A percentile compares a stretch with the other conserved stretches of the same genome.
Conservation (phyloP, 1,140 invertebrate genomes). For the Drosophila kohkoa region DNA sequence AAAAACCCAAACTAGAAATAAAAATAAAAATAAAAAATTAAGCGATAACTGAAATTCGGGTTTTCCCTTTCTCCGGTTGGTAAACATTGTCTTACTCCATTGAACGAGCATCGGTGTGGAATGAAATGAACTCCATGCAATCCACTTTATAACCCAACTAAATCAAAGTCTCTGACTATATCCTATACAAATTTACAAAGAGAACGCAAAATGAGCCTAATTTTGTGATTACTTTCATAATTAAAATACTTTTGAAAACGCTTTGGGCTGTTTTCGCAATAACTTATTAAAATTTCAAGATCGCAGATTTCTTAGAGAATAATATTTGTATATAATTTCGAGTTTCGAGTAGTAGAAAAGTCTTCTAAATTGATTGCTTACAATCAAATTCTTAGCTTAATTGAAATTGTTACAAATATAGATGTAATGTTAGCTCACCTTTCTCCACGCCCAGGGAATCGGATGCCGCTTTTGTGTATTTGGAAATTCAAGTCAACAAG, state of each 20-base stretch:
- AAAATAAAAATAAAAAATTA: slow-evolving; percentile 8
- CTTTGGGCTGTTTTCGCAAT: slow-evolving; percentile 1
- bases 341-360: not conserved
- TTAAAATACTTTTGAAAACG: slow-evolving; percentile 19
- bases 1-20: not conserved
- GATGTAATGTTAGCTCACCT: slow-evolving; percentile 31
- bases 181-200: slow-evolving; percentile 22
- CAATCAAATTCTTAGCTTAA: not conserved
- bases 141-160: slow-evolving; percentile 14
- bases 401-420: slow-evolving; percentile 7
- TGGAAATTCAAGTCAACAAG: slow-evolving; percentile 36
- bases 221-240: slow-evolving; percentile 22
- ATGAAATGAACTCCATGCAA: slow-evolving; percentile 22
- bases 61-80: slow-evolving; percentile 18
- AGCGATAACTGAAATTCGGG: slow-evolving; percentile 26
- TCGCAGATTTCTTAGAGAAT: not conserved
- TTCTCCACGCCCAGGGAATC: not conserved
- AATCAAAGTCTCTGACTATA: slow-evolving; percentile 3
- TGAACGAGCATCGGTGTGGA: slow-evolving; percentile 27
- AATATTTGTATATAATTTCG: not conserved
- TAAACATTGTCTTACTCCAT: slow-evolving; percentile 38
- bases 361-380: not conserved
- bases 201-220: slow-evolving; percentile 12
- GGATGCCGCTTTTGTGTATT: slow-evolving; percentile 5
- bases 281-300: slow-evolving; percentile 3